Conservation (phyloP, 2,797 vertebrate species). For the Macropus fuliginosus region DNA sequence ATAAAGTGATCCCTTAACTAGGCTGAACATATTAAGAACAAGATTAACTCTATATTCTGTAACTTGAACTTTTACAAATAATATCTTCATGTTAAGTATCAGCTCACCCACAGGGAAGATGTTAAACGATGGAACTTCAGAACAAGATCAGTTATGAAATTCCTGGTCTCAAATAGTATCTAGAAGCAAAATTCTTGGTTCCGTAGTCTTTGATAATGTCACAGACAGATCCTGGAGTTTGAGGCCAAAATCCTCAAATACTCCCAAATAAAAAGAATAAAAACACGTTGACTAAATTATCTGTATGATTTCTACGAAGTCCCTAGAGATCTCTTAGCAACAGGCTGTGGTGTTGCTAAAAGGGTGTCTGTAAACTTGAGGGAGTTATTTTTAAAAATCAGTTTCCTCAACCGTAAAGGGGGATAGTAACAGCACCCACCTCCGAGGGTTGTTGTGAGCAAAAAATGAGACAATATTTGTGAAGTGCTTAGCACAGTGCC, state of each 20-base stretch:
- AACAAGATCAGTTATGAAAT: slow-evolving; percentile 10
- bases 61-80: neutral
- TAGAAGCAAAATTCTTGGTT: neutral
- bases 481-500: neutral
- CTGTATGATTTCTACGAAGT: slow-evolving; percentile 2
- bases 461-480: neutral
- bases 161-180: neutral
- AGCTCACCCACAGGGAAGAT: neutral
- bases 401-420: neutral
- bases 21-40: slow-evolving; percentile 42
- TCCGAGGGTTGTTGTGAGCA: neutral
- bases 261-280: slow-evolving; percentile 31
- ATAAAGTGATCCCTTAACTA: neutral
- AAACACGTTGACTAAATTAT: slow-evolving; percentile 10
- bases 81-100: neutral
- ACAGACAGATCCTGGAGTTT: slow-evolving; percentile 1
- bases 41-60: neutral
- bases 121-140: neutral
- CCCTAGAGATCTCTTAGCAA: neutral
- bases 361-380: slow-evolving; percentile 9
- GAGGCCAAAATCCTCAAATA: slow-evolving; percentile 4
- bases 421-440: neutral
- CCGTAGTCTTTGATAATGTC: neutral
- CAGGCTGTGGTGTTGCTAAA: slow-evolving; percentile 29
- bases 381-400: neutral